Base-by-base conservation (phyloP, 2,113 vertebrate genomes). In the Scortum barcoo region DNA sequence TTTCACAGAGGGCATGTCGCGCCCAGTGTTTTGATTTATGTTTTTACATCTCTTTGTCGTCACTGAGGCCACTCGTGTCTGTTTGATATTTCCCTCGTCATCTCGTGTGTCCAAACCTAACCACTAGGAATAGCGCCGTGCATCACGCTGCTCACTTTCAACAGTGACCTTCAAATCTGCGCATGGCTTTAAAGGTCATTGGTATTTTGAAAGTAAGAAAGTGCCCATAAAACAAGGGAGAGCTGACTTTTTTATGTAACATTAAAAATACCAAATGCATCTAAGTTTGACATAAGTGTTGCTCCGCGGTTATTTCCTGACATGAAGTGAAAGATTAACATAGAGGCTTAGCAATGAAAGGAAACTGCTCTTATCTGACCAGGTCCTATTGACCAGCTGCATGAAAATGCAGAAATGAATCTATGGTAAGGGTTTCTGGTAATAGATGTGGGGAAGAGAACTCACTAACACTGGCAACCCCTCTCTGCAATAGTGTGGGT, bases 331-430 rank as follows among this genome's bases (percentile, higher is more conserved):
- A 78, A 72, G 6, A 46, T 20, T 22, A 48, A 46, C 19, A 20
- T 5, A 7, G 17, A 40, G 3, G 0, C 44, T 48, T 54, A 42
- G 50, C 38, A 72, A 40, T 38, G 16, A 44, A 77, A 73, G 44
- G 7, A 36, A 22, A 16, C 1, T 7, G 20, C 8, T 14, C 3
- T 13, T 20, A 28, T 53, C 3, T 16, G 24, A 40, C 0, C 9
- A 19, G 17, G 2, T 19, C 6, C 3, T 19, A 38, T 36, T 24
- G 10, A 14, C 19, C 33, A 42, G 14, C 16, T 30, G 2, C 26
- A 44, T 36, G 10, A 58, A 42, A 87, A 84, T 63, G 62, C 20
- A 79, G 85, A 88, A 91, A 62, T 84, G 11, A 87, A 74, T 54
- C 42, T 72, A 36, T 1, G 11, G 8, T 26, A 19, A 2, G 14